A percentile compares a stretch with the other conserved stretches of the same genome.
Evolutionary conservation across 2,888 invertebrate genomes (phyloP).

Genomic region (Oxycera nigricornis): DNA sequence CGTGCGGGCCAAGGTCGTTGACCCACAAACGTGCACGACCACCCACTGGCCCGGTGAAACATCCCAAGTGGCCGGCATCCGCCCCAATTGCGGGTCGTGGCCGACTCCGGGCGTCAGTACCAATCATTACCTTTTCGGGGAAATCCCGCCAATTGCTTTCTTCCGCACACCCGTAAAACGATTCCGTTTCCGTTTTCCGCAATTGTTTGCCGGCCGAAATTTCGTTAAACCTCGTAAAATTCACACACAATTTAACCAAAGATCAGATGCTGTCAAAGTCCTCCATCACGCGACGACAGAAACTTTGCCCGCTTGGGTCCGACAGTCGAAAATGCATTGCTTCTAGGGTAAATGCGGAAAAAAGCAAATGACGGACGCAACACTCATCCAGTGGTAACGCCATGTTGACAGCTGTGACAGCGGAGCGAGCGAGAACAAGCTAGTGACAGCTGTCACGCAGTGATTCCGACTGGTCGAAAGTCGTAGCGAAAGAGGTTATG

Average conservation of each 20-base stretch:
- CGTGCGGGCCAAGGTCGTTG: slow-evolving; percentile 1
- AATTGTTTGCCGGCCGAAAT: slow-evolving; percentile 19
- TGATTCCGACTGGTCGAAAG: slow-evolving; percentile 1
- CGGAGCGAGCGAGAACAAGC: not conserved
- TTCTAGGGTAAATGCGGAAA: slow-evolving; percentile 38
- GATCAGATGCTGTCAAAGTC: slow-evolving; percentile 27
- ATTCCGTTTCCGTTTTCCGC: slow-evolving; percentile 31
- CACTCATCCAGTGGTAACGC: slow-evolving; percentile 27
- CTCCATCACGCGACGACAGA: slow-evolving; percentile 33
- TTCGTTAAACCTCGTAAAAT: slow-evolving; percentile 13
- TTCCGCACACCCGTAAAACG: slow-evolving; percentile 18
- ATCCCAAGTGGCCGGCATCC: too few species aligned
- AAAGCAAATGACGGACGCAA: slow-evolving; percentile 39
- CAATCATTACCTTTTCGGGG: slow-evolving; percentile 26
- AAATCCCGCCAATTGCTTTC: slow-evolving; percentile 39
- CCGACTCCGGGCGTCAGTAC: not conserved
- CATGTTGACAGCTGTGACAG: slow-evolving; percentile 34
- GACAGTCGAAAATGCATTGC: slow-evolving; percentile 37
- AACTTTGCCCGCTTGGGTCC: slow-evolving; percentile 24
- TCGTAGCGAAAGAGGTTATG: too few species aligned
- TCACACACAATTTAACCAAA: slow-evolving; percentile 16
- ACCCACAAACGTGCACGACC: slow-evolving; percentile 6
- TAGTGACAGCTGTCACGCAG: slow-evolving; percentile 12
- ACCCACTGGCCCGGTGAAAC: too few species aligned
- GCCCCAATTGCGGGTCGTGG: too few species aligned